A percentile compares a stretch with the other conserved stretches of the same genome.
These are phyloP conservation scores for Urocynchramus pylzowi DNA, from an alignment of 2,113 vertebrate genomes.

Conservation along the genomic window DNA sequence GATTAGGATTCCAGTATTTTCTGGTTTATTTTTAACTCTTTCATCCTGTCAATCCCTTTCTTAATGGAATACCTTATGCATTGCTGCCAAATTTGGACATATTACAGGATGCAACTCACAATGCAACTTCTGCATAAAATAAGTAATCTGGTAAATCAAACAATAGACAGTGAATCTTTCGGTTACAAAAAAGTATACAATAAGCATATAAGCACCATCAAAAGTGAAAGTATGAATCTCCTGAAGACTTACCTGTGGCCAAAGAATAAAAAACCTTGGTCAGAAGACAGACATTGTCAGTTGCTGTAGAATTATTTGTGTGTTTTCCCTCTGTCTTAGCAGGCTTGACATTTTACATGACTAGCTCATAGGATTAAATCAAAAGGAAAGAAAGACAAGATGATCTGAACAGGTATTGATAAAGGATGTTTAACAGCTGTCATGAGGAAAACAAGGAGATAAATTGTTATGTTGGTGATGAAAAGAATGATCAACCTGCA, in stretches of 20 bases:
- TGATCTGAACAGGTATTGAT: neutral
- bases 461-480: neutral
- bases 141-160: neutral
- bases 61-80: neutral
- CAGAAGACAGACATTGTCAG: neutral
- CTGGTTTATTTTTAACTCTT: neutral
- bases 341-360: neutral
- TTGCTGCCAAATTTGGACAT: neutral
- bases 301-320: neutral
- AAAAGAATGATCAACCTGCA: neutral
- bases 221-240: neutral
- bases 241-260: accelerated
- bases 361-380: neutral
- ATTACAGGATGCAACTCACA: neutral
- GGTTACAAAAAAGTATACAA: neutral
- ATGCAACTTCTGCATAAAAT: neutral
- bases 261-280: neutral
- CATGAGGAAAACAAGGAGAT: neutral
- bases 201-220: neutral
- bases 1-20: neutral
- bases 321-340: neutral
- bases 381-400: neutral
- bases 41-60: neutral
- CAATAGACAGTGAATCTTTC: neutral
- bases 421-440: neutral